These are phyloP conservation scores for Zaprionus inermis DNA, from an alignment of 1,140 invertebrate species.

Conservation along the genomic window DNA sequence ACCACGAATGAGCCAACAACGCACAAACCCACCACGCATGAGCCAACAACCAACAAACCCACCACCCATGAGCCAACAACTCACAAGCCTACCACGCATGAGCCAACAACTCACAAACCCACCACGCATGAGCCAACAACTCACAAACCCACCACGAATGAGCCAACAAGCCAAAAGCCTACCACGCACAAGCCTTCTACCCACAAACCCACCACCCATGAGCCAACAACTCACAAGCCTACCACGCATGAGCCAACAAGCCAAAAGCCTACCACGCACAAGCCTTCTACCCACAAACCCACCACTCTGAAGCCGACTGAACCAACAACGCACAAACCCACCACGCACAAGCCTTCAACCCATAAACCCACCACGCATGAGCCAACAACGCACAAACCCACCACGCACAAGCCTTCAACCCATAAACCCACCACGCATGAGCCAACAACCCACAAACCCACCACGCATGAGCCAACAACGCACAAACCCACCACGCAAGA, in stretches of 20 bases:
- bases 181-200: constrained; percentile 1
- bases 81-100: not conserved
- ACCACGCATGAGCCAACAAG: not conserved
- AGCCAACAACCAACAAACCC: no score
- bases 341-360: not conserved
- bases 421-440: no score
- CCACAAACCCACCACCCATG: no score
- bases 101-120: constrained; percentile 7
- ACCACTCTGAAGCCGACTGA: not conserved
- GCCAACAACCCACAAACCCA: no score
- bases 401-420: no score
- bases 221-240: not conserved
- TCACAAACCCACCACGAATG: not conserved
- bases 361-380: not conserved
- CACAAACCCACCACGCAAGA: not conserved
- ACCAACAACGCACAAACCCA: constrained; percentile 16
- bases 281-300: not conserved
- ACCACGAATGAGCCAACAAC: not conserved
- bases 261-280: not conserved
- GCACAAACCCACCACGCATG: not conserved
- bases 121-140: not conserved
- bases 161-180: not conserved
- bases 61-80: no score
- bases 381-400: not conserved
- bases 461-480: not conserved